A percentile compares a stretch with the other conserved stretches of the same genome.
Evolutionary conservation across 37 sponge, comb jelly and placozoan genomes (phyloP).

Genomic region (Amphimedon queenslandica): DNA sequence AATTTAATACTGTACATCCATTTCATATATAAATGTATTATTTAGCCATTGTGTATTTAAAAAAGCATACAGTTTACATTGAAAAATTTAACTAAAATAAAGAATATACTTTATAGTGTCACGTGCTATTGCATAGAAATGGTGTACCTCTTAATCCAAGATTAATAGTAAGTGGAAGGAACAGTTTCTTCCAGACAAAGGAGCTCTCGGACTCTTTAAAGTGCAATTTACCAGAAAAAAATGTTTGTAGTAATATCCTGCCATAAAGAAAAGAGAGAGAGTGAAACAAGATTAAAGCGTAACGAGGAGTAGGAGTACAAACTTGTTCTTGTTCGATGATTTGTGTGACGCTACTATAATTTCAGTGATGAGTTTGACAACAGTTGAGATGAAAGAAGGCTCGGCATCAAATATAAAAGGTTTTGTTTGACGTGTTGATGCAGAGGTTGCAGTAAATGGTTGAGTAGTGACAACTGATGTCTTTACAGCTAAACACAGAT

Average conservation of each 20-base stretch:
- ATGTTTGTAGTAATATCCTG: not conserved
- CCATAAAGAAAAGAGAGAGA: not conserved
- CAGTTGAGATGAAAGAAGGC: conserved; percentile 11
- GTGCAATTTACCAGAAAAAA: not conserved
- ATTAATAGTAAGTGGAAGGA: conserved; percentile 42
- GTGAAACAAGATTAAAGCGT: not conserved
- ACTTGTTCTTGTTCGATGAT: not conserved
- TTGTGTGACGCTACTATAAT: conserved; percentile 19
- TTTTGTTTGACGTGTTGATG: too few species aligned
- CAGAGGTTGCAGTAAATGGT: too few species aligned
- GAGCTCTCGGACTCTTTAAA: conserved; percentile 9
- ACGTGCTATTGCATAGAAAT: too few species aligned
- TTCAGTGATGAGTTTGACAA: conserved; percentile 17
- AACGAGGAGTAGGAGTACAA: not conserved
- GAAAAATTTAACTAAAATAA: too few species aligned
- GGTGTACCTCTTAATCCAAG: conserved; percentile 47
- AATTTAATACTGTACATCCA: not conserved
- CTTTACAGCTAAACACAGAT: too few species aligned
- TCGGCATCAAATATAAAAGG: conserved; percentile 24
- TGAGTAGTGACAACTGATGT: too few species aligned
- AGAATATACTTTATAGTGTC: too few species aligned
- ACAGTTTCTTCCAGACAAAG: conserved; percentile 6
- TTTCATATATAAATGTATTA: not conserved
- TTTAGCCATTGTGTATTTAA: not conserved
- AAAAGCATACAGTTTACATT: not conserved